Conservation (phyloP, 1,140 invertebrate species). For the Drosophila parvula region DNA sequence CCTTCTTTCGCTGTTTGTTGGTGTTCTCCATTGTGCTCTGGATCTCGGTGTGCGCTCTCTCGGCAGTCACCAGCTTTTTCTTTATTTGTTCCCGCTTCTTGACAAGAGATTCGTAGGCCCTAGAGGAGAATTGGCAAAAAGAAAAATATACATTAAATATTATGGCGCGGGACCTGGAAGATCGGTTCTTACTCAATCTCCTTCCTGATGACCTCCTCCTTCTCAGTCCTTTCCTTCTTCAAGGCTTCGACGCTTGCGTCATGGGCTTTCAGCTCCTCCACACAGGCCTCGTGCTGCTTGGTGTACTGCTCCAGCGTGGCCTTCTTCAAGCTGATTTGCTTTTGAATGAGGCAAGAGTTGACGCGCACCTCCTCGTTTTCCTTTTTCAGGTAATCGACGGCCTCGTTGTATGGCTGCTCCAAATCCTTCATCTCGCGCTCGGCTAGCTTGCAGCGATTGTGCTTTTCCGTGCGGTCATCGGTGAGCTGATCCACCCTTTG, state of each 20-base stretch:
- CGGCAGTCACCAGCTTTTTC: constrained; percentile 85
- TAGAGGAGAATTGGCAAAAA: constrained; percentile 56
- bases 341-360: constrained; percentile 90
- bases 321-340: constrained; percentile 86
- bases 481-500: constrained; percentile 91
- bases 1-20: constrained; percentile 88
- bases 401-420: constrained; percentile 94
- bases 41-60: constrained; percentile 87
- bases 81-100: constrained; percentile 87
- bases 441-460: constrained; percentile 94
- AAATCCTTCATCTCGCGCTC: constrained; percentile 95
- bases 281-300: constrained; percentile 85
- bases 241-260: constrained; percentile 86
- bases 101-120: constrained; percentile 86
- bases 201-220: constrained; percentile 85
- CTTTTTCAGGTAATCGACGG: constrained; percentile 91
- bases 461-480: constrained; percentile 92
- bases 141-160: neutral
- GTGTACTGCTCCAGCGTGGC: constrained; percentile 85
- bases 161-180: rapidly evolving
- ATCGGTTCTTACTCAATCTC: constrained; percentile 85
- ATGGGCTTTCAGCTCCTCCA: constrained; percentile 86
- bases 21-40: constrained; percentile 87
- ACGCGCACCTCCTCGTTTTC: constrained; percentile 90
- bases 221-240: constrained; percentile 85